phyloP scores from a whole-genome alignment of 2,888 invertebrate genomes.

The Aelia acuminata region DNA sequence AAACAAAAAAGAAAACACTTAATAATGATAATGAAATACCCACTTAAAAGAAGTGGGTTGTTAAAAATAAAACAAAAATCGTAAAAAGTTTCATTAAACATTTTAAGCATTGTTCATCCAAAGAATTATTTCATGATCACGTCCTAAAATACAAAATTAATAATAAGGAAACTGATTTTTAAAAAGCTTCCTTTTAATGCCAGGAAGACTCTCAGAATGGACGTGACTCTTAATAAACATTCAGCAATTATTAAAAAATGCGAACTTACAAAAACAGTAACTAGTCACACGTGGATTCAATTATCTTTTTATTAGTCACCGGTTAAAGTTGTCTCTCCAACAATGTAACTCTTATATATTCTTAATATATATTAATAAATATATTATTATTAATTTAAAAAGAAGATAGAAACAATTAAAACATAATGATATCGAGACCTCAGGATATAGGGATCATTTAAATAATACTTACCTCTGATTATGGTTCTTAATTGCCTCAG shows the following conservation, averaged over 20 bases:
- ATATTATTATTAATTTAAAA: no score
- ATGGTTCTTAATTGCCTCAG: background rate
- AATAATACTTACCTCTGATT: background rate
- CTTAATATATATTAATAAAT: no score
- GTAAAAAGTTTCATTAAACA: background rate
- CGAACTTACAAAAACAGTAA: constrained; percentile 16
- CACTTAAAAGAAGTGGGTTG: no score
- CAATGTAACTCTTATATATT: no score
- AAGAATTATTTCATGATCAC: background rate
- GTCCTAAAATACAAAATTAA: background rate
- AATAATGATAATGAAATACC: no score
- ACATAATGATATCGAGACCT: background rate
- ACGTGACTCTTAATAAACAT: background rate
- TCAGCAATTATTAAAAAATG: background rate
- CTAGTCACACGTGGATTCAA: background rate
- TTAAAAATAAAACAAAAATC: no score
- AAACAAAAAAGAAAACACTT: no score
- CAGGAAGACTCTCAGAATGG: background rate
- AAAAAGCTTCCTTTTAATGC: background rate
- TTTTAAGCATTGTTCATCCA: background rate
- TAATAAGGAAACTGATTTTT: background rate
- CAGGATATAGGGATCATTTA: background rate
- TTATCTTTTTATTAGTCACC: background rate
- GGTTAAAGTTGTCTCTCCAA: no score
- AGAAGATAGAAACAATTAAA: background rate